phyloP scores from a whole-genome alignment of 2,888 invertebrate species.

The Cephus runcator region DNA sequence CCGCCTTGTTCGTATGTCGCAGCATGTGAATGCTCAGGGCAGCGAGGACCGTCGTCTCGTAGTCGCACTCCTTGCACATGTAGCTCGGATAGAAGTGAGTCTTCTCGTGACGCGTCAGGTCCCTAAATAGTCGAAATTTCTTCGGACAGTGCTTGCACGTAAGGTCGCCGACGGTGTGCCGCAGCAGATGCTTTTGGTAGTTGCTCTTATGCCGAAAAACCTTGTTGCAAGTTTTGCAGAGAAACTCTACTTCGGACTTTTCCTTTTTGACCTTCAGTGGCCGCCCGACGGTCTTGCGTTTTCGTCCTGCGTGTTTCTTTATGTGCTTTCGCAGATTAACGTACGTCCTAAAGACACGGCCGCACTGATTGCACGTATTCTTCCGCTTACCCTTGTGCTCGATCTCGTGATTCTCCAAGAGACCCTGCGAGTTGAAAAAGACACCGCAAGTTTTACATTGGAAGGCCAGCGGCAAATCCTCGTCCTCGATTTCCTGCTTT shows the following conservation, averaged over 20 bases:
- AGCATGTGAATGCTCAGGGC: constrained; percentile 58
- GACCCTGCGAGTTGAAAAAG: constrained; percentile 46
- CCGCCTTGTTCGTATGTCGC: constrained; percentile 55
- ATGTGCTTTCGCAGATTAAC: constrained; percentile 53
- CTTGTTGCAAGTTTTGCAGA: constrained; percentile 58
- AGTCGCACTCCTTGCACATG: constrained; percentile 61
- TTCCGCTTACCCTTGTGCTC: constrained; percentile 53
- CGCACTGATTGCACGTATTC: constrained; percentile 55
- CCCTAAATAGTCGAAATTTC: constrained; percentile 58
- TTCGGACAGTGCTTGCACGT: constrained; percentile 60
- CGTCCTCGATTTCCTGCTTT: constrained; percentile 40
- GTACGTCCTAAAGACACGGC: constrained; percentile 48
- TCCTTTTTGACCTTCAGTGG: constrained; percentile 41
- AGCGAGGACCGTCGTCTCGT: constrained; percentile 59
- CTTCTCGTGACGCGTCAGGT: constrained; percentile 60
- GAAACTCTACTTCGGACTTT: constrained; percentile 42
- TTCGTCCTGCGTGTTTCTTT: constrained; percentile 51
- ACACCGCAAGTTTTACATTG: constrained; percentile 50
- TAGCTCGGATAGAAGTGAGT: constrained; percentile 61
- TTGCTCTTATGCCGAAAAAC: constrained; percentile 58
- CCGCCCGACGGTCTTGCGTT: constrained; percentile 25
- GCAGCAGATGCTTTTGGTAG: constrained; percentile 55
- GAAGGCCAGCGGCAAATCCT: constrained; percentile 51
- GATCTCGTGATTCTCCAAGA: constrained; percentile 48
- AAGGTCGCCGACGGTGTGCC: constrained; percentile 56